A percentile compares a stretch with the other conserved stretches of the same genome.
phyloP scores from a whole-genome alignment of 2,888 invertebrate species.

The Hesperia comma region DNA sequence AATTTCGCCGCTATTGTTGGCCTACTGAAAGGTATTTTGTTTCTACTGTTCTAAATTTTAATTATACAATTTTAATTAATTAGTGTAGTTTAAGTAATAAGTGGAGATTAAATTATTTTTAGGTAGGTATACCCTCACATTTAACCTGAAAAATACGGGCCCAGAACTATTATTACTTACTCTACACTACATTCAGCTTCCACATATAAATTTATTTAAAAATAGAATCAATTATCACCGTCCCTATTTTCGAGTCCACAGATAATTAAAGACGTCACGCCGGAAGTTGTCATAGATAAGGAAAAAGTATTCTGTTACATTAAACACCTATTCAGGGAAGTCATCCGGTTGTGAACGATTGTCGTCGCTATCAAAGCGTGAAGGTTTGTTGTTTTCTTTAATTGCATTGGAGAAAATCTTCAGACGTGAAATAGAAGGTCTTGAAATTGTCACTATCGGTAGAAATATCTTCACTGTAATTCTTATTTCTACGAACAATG shows the following conservation, averaged over 20 bases:
- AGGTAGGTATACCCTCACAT: no score
- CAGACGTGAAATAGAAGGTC: not conserved
- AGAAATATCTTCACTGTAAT: no score
- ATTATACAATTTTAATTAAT: no score
- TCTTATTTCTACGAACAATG: no score
- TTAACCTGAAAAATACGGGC: no score
- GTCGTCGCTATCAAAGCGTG: conserved; percentile 31
- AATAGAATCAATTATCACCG: conserved; percentile 34
- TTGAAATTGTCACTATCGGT: no score
- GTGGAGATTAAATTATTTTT: no score
- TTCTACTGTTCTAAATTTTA: no score
- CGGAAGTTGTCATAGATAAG: conserved; percentile 34
- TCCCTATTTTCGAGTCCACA: conserved; percentile 32
- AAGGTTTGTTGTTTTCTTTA: conserved; percentile 33
- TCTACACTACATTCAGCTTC: not conserved
- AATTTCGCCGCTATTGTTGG: no score
- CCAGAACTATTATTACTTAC: no score
- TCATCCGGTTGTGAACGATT: conserved; percentile 31
- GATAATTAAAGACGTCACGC: conserved; percentile 31
- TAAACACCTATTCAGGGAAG: conserved; percentile 36
- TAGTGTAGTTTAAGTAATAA: no score
- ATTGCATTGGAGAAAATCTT: conserved; percentile 29
- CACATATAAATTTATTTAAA: conserved; percentile 1
- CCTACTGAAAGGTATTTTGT: no score
- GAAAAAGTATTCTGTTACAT: conserved; percentile 32